Evolutionary conservation across 1,140 invertebrate species (phyloP).

Genomic region (Portunus trituberculatus): DNA sequence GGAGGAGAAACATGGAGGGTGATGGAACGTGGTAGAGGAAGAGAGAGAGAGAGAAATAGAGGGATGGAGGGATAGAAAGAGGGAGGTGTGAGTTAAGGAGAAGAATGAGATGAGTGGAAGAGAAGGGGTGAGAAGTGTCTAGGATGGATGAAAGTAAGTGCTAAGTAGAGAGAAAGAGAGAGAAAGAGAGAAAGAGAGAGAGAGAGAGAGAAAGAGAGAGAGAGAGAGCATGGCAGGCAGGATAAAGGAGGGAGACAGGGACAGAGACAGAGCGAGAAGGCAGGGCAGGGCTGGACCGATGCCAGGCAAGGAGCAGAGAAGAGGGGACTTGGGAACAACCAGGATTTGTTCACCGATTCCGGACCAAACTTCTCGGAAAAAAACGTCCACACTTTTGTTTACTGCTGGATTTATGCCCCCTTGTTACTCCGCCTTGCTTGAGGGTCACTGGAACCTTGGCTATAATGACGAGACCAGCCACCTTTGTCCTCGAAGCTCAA

Average conservation of each 20-base stretch:
- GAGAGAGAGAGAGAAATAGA: not conserved
- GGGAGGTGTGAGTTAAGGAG: too few relatives aligned
- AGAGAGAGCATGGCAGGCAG: not conserved
- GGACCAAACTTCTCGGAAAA: not conserved
- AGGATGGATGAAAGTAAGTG: not conserved
- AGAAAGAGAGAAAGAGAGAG: slow-evolving; percentile 21
- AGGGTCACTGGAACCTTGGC: too few relatives aligned
- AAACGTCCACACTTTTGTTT: slow-evolving; percentile 14
- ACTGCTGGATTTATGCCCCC: not conserved
- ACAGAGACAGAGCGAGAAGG: not conserved
- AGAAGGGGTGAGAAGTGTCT: not conserved
- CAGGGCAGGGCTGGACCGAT: not conserved
- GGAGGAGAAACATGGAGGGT: not conserved
- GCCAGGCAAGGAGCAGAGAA: not conserved
- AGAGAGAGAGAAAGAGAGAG: slow-evolving; percentile 13
- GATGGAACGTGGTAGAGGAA: not conserved
- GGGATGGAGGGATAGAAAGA: too few relatives aligned
- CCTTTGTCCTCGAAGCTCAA: not conserved
- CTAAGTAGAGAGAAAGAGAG: not conserved
- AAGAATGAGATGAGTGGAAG: not conserved
- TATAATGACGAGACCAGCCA: not conserved
- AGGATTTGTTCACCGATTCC: not conserved
- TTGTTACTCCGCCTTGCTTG: not conserved
- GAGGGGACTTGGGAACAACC: not conserved
- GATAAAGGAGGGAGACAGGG: not conserved